Percentiles rank a stretch among this genome's conserved stretches.
Evolutionary conservation across 2,113 vertebrate species (phyloP).

Genomic region (Rana temporaria): DNA sequence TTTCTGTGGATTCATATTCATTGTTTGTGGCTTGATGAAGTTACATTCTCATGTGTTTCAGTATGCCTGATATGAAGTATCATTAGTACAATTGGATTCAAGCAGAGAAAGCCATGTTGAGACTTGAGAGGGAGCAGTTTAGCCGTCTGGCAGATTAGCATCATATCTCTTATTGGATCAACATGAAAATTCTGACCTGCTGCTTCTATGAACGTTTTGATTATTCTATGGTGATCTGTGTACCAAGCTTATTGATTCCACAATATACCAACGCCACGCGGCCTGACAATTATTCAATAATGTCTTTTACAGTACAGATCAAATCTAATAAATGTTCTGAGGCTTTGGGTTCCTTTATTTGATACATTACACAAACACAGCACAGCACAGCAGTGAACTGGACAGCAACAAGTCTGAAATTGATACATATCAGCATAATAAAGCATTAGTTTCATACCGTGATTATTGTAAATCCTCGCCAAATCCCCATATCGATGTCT

Average conservation of each 20-base stretch:
- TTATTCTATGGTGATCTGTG: constrained; percentile 48
- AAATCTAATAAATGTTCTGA: constrained; percentile 46
- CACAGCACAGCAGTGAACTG: not conserved
- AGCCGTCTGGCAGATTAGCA: constrained; percentile 39
- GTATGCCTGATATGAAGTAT: constrained; percentile 18
- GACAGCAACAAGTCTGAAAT: constrained; percentile 13
- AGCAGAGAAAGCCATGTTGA: constrained; percentile 30
- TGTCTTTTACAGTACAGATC: constrained; percentile 32
- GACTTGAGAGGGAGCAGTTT: constrained; percentile 19
- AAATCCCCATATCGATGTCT: not conserved
- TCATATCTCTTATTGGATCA: constrained; percentile 53
- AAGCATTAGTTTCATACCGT: not conserved
- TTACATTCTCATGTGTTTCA: constrained; percentile 2
- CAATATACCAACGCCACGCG: constrained; percentile 38
- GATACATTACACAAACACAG: constrained; percentile 20
- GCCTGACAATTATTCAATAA: constrained; percentile 55
- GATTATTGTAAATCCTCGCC: not conserved
- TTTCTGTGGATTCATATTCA: not conserved
- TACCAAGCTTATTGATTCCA: constrained; percentile 40
- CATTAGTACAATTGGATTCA: constrained; percentile 39
- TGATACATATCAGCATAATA: constrained; percentile 25
- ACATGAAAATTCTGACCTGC: constrained; percentile 51
- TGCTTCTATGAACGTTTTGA: constrained; percentile 40
- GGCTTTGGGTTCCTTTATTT: constrained; percentile 32
- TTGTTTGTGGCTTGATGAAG: not conserved